A percentile compares a stretch with the other conserved stretches of the same genome.
These are phyloP conservation scores for Bufotes viridis DNA, from an alignment of 2,797 vertebrate genomes.

Conservation along the genomic window DNA sequence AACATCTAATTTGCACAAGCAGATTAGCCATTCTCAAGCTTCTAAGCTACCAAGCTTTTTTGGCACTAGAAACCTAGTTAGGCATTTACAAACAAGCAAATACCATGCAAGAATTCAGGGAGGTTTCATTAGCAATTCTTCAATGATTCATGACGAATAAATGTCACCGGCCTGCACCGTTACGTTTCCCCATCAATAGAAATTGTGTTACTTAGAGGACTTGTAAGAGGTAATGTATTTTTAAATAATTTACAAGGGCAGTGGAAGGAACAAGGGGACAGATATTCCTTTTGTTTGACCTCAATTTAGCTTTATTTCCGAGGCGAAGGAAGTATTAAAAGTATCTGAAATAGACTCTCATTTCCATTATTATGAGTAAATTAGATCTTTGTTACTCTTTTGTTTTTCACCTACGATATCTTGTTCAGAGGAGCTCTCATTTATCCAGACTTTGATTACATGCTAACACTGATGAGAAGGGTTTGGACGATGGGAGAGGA, in stretches of 20 bases:
- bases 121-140: constrained; percentile 55
- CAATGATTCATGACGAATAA: constrained; percentile 55
- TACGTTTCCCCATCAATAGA: constrained; percentile 49
- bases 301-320: constrained; percentile 34
- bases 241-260: constrained; percentile 55
- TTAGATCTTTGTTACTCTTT: constrained; percentile 1
- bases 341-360: not conserved
- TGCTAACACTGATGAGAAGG: constrained; percentile 1
- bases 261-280: constrained; percentile 19
- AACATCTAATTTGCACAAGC: not conserved
- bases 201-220: constrained; percentile 53
- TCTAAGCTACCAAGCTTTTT: constrained; percentile 1
- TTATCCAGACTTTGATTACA: not conserved
- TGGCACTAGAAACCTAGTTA: constrained; percentile 26
- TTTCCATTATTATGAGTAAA: constrained; percentile 33
- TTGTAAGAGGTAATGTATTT: constrained; percentile 52
- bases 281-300: constrained; percentile 45
- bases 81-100: constrained; percentile 26
- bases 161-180: constrained; percentile 35
- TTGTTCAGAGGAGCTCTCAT: not conserved
- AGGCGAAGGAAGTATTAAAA: constrained; percentile 17
- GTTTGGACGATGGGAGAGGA: not conserved
- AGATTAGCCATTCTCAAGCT: constrained; percentile 13
- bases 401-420: constrained; percentile 16
- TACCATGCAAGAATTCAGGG: not conserved